A percentile compares a stretch with the other conserved stretches of the same genome.
Evolutionary conservation across 2,797 vertebrate genomes (phyloP).

Genomic region (Corythornis leucogaster): DNA sequence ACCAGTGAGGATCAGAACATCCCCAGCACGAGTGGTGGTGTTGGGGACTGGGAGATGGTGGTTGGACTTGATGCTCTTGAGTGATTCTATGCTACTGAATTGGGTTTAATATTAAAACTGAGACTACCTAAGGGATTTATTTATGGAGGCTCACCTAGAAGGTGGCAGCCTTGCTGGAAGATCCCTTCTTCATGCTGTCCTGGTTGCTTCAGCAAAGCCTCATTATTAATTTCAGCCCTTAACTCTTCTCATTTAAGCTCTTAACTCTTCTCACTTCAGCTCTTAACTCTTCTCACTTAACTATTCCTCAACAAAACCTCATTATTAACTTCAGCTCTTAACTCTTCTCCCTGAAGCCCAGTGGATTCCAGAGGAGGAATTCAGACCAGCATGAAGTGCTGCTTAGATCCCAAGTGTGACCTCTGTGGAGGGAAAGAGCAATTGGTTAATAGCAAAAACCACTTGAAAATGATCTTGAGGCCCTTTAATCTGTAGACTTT

Average conservation of each 20-base stretch:
- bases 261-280: no score
- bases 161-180: background rate
- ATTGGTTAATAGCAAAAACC: background rate
- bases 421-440: background rate
- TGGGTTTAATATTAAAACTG: background rate
- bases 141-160: background rate
- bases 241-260: background rate
- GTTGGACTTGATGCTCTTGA: no score
- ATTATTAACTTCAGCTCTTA: no score
- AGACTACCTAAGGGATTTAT: background rate
- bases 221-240: background rate
- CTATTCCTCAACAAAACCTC: no score
- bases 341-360: background rate
- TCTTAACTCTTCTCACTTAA: no score
- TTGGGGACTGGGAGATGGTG: accelerated
- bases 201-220: background rate
- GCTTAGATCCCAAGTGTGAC: background rate
- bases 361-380: background rate
- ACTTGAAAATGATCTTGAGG: background rate
- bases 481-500: background rate
- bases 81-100: background rate
- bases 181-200: background rate
- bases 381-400: background rate
- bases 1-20: background rate
- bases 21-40: background rate